Percentiles rank a stretch among this genome's conserved stretches.
Conservation (phyloP, 2,113 vertebrate species). For the Antechinus flavipes region DNA sequence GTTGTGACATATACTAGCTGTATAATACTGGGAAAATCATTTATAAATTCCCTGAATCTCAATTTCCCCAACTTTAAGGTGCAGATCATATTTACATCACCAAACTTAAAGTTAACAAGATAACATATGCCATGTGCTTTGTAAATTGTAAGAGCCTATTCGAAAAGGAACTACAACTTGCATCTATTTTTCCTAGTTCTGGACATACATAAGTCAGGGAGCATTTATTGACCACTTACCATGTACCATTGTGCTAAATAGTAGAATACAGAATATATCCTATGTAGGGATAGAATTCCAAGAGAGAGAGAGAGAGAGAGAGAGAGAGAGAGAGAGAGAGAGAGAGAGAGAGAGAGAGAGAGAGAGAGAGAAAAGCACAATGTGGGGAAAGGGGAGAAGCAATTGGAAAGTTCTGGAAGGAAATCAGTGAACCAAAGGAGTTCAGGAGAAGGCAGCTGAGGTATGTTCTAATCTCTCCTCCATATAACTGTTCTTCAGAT, state of each 20-base stretch:
- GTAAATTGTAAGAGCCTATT: not conserved
- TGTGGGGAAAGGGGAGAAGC: not conserved
- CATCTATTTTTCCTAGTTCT: not conserved
- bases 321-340: not conserved
- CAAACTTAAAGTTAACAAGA: not conserved
- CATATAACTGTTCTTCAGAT: not conserved
- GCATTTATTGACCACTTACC: not conserved
- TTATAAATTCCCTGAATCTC: not conserved
- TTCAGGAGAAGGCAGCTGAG: not conserved
- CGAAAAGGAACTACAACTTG: not conserved
- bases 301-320: not conserved
- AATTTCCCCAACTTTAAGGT: not conserved
- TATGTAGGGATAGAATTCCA: not conserved
- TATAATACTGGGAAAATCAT: not conserved
- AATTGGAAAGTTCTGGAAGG: not conserved
- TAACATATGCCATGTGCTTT: not conserved
- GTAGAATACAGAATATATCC: too few relatives aligned
- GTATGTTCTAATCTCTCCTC: not conserved
- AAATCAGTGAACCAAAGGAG: not conserved
- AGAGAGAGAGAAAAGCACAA: not conserved
- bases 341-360: too few relatives aligned
- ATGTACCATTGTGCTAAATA: not conserved
- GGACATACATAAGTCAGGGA: not conserved
- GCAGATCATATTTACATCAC: not conserved
- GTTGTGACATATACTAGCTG: not conserved